Percentiles rank a stretch among this genome's conserved stretches.
Conservation (phyloP, 2,888 invertebrate genomes). For the Clitarchus hookeri region DNA sequence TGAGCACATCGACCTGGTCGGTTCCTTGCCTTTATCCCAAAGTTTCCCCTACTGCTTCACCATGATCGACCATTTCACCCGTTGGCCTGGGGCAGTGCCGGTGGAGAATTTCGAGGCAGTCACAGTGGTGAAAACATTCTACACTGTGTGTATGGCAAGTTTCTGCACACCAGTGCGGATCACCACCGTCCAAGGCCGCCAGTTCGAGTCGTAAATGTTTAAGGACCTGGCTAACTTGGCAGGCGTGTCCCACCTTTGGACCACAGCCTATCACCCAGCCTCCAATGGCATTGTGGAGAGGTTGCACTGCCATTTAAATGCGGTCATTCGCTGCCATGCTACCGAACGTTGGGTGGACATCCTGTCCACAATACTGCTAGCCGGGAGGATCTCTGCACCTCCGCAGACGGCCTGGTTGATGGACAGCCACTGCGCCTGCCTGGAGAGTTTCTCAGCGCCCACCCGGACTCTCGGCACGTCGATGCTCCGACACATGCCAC, state of each 20-base stretch:
- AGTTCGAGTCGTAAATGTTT: slow-evolving; percentile 50
- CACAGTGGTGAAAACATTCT: slow-evolving; percentile 36
- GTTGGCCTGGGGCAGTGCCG: slow-evolving; percentile 53
- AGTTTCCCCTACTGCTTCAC: slow-evolving; percentile 44
- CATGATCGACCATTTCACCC: slow-evolving; percentile 48
- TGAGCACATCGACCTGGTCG: slow-evolving; percentile 54
- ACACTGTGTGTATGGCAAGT: slow-evolving; percentile 38
- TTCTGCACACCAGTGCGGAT: slow-evolving; percentile 51
- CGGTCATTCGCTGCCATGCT: slow-evolving; percentile 48
- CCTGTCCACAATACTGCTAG: neutral
- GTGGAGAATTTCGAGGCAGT: slow-evolving; percentile 51
- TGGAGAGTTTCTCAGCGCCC: neutral
- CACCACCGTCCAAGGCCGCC: slow-evolving; percentile 52
- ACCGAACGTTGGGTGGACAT: slow-evolving; percentile 41
- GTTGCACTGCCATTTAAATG: slow-evolving; percentile 52
- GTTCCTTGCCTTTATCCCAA: slow-evolving; percentile 50
- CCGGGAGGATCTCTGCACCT: neutral
- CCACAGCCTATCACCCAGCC: slow-evolving; percentile 50
- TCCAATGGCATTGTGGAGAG: slow-evolving; percentile 53
- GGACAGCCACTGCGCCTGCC: neutral
- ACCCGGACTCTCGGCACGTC: neutral
- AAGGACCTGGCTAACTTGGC: slow-evolving; percentile 37
- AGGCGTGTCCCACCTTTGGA: slow-evolving; percentile 37
- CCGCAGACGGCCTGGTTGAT: neutral
- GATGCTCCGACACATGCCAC: neutral